phyloP scores from a whole-genome alignment of 2,113 vertebrate species.

The Hylia prasina region DNA sequence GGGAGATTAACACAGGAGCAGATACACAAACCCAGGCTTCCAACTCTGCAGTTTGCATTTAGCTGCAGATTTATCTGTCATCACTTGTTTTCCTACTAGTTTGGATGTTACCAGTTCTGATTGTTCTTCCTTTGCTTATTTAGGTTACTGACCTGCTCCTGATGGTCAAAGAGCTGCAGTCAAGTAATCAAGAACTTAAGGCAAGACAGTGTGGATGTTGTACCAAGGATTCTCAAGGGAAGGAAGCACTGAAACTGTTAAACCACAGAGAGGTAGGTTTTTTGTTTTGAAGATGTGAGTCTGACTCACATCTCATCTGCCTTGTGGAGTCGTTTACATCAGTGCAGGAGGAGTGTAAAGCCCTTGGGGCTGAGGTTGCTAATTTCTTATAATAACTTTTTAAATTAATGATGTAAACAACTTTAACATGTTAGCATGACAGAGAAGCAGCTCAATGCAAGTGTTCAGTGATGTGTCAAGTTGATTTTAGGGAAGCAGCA shows the following conservation, averaged over 20 bases:
- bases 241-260: not conserved
- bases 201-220: conserved; percentile 59
- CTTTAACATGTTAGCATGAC: not conserved
- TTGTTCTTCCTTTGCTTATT: not conserved
- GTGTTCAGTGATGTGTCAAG: not conserved
- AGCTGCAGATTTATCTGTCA: not conserved
- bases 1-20: not conserved
- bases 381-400: conserved; percentile 33
- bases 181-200: conserved; percentile 75
- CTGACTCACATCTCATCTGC: not conserved
- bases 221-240: conserved; percentile 5
- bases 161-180: conserved; percentile 74
- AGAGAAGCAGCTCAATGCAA: not conserved
- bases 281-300: not conserved
- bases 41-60: not conserved
- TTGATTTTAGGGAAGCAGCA: not conserved
- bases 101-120: not conserved
- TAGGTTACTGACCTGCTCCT: conserved; percentile 85
- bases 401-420: conserved; percentile 24
- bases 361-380: not conserved
- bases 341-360: not conserved
- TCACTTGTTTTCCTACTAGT: not conserved
- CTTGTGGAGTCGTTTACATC: not conserved
- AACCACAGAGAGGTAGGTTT: conserved; percentile 60
- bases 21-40: not conserved